Conservation (phyloP, 2,797 vertebrate species). For the Melanotaenia nigrans region DNA sequence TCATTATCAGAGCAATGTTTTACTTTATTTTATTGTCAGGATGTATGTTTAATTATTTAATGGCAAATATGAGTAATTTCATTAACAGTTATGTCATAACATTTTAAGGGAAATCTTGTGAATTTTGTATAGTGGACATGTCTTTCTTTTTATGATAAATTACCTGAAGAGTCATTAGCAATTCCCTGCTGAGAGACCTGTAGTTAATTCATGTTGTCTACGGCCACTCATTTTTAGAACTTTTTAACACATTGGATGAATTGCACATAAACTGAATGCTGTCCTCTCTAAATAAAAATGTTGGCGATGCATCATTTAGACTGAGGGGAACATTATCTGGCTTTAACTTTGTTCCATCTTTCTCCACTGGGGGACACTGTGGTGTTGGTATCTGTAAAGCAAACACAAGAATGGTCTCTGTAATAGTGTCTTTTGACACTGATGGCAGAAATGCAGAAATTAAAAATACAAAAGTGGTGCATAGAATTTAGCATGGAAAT, state of each 20-base stretch:
- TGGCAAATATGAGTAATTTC: constrained; percentile 1
- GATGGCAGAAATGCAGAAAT: constrained; percentile 34
- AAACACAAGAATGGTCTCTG: constrained; percentile 10
- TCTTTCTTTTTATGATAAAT: constrained; percentile 2
- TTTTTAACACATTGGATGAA: constrained; percentile 44
- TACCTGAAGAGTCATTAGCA: constrained; percentile 35
- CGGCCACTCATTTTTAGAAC: constrained; percentile 24
- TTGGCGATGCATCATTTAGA: constrained; percentile 13
- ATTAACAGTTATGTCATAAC: background rate
- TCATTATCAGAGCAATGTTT: background rate
- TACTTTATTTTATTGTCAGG: background rate
- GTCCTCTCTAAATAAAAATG: constrained; percentile 16
- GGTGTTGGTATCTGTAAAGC: constrained; percentile 38
- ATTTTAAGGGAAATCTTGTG: background rate
- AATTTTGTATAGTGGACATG: constrained; percentile 3
- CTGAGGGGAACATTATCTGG: constrained; percentile 26
- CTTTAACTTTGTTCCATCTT: constrained; percentile 39
- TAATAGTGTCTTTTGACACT: constrained; percentile 27
- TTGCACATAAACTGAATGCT: constrained; percentile 26
- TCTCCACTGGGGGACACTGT: constrained; percentile 77
- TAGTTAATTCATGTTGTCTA: constrained; percentile 29
- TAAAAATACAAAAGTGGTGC: constrained; percentile 25
- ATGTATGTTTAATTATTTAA: constrained; percentile 1
- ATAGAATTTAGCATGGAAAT: constrained; percentile 15
- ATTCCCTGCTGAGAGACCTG: constrained; percentile 17